phyloP scores from a whole-genome alignment of 2,113 vertebrate species.

The Bambusicola thoracicus region DNA sequence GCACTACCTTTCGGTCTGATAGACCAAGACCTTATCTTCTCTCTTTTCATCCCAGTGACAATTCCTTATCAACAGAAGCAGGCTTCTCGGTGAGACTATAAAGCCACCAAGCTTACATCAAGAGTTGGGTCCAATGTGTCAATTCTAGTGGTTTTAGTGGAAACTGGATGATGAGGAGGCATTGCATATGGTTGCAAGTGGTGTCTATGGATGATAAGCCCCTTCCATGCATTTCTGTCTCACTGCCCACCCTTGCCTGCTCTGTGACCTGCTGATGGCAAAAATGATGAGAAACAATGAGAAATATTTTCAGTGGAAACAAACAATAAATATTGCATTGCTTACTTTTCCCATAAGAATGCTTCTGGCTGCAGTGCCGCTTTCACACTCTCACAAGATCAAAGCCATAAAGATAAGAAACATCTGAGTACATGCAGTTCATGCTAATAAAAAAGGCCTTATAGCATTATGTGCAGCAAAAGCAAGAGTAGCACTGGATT shows the following conservation, averaged over 20 bases:
- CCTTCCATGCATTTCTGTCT: conserved; percentile 9
- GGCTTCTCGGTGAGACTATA: neutral
- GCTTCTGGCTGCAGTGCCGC: neutral
- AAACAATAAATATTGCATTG: neutral
- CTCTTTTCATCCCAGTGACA: conserved; percentile 53
- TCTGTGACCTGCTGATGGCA: neutral
- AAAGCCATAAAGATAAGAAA: conserved; percentile 19
- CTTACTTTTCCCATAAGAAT: conserved; percentile 19
- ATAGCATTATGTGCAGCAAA: neutral
- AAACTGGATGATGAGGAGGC: conserved; percentile 16
- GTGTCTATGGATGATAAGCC: conserved; percentile 31
- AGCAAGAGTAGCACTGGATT: neutral
- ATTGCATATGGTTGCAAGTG: neutral
- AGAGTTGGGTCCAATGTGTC: neutral
- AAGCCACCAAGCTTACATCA: neutral
- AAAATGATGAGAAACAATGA: neutral
- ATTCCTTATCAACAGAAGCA: conserved; percentile 71
- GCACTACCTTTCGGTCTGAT: conserved; percentile 6
- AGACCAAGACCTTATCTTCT: conserved; percentile 29
- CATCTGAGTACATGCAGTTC: neutral
- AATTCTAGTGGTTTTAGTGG: conserved; percentile 21
- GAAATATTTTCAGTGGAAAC: conserved; percentile 23
- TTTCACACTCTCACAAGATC: neutral
- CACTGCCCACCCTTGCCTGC: neutral
- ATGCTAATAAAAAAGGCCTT: neutral